Conservation (phyloP, 2,797 vertebrate species). For the Antrozous pallidus region DNA sequence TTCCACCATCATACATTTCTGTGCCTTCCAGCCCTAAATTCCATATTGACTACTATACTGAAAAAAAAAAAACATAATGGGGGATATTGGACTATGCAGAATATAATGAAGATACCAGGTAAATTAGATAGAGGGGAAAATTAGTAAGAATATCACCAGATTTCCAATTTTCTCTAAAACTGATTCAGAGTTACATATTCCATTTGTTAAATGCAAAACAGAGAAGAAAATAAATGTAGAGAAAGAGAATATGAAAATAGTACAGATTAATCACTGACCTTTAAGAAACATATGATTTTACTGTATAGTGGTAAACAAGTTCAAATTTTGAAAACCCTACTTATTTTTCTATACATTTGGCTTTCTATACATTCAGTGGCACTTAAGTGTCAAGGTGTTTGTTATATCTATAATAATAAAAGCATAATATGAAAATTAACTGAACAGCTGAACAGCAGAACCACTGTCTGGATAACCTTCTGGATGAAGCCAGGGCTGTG, state of each 20-base stretch:
- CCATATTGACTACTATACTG: not conserved
- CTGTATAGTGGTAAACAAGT: not conserved
- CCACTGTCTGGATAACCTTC: too few relatives aligned
- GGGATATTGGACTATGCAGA: not conserved
- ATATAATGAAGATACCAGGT: not conserved
- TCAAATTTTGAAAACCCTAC: not conserved
- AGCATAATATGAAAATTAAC: too few relatives aligned
- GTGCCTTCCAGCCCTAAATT: not conserved
- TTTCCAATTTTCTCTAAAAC: not conserved
- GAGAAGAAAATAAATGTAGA: not conserved
- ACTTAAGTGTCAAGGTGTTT: not conserved
- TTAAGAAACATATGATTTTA: not conserved
- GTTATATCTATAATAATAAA: not conserved
- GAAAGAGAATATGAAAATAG: not conserved
- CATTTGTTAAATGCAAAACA: not conserved
- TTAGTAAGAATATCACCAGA: not conserved
- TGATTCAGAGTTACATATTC: not conserved
- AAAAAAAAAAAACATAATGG: not conserved
- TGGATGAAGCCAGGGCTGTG: too few relatives aligned
- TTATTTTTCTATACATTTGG: not conserved
- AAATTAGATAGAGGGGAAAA: not conserved
- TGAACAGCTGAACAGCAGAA: too few relatives aligned
- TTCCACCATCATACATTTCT: not conserved
- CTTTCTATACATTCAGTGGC: not conserved
- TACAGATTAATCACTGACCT: not conserved